Base-by-base conservation (phyloP, 2,113 vertebrate genomes). In the Hippocampus mohnikei region DNA sequence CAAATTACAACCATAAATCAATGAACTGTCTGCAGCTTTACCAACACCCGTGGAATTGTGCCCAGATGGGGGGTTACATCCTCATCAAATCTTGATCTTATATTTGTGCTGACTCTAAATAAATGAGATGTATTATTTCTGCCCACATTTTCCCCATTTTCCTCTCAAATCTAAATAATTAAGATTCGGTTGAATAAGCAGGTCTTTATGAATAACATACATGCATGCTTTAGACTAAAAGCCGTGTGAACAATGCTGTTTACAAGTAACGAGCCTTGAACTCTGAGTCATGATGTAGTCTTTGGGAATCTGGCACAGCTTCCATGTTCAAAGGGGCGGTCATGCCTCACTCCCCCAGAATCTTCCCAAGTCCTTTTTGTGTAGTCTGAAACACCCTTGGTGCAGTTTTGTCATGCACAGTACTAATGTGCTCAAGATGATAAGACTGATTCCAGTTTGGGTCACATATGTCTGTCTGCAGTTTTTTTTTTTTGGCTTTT, bases 241-340 rank as follows among this genome's bases (percentile, higher is more conserved):
- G 74, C 82, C 71, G 77, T 84, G 77, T 81, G 82, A 88, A 86
- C 83, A 78, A 83, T 85, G 61, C 63, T 87, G 84, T 88, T 90
- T 87, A 87, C 78, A 85, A 58, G 59, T 65, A 76, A 3, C 6
- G 55, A 75, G 77, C 74, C 84, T 81, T 86, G 84, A 87, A 83
- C 83, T 73, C 71, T 88, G 88, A 90, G 85, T 87, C 88, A 89
- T 64, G 27, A 56, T 58, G 63, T 68, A 78, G 76, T 58, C 66
- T 69, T 71, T 85, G 77, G 79, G 85, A 89, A 78, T 82, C 67
- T 87, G 81, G 77, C 78, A 81, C 44, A 42, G 70, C 33, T 79
- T 77, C 46, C 60, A 70, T 67, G 77, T 52, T 74, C 68, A 69
- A 33, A 61, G 69, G 62, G 46, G 71, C 67, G 65, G 77, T 77